Evolutionary conservation across 2,113 vertebrate species (phyloP), one percentile per base, ranked within the genome.

Genomic region (Centropus bengalensis): DNA sequence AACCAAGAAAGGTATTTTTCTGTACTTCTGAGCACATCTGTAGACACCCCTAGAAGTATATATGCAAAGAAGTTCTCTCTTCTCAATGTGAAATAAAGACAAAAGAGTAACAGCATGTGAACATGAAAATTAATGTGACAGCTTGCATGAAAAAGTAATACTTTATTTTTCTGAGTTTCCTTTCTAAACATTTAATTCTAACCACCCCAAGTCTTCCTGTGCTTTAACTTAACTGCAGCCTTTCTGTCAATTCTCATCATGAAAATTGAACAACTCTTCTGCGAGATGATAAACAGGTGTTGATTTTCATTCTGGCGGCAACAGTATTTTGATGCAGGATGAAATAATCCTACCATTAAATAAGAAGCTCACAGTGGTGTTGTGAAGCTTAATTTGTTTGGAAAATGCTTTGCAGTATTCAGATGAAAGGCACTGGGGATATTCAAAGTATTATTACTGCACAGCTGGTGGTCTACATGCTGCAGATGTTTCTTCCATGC

Each of bases 301-400:
- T 95, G 86, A 70, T 94, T 94, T 92, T 96, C 92, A 91, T 94
- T 71, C 89, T 94, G 74, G 88, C 78, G 18, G 86, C 89, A 76
- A 60, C 6, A 27, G 71, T 62, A 45, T 89, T 89, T 64, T 77
- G 77, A 64, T 86, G 68, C 64, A 88, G 85, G 86, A 87, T 94
- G 92, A 97, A 97, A 91, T 95, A 92, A 94, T 92, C 94, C 89
- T 94, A 10, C 83, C 75, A 84, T 86, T 95, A 93, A 94, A 91
- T 86, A 90, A 91, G 93, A 94, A 92, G 82, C 91, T 95, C 94
- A 75, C 87, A 84, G 74, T 91, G 88, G 88, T 94, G 87, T 92
- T 90, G 88, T 87, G 91, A 92, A 91, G 86, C 91, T 95, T 95
- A 94, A 96, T 96, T 97, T 96, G 93, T 96, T 94, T 96, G 91